Evolutionary conservation across 2,888 invertebrate species (phyloP), one percentile per base, ranked within the genome.

Genomic region (Drosophila gaucha): DNA sequence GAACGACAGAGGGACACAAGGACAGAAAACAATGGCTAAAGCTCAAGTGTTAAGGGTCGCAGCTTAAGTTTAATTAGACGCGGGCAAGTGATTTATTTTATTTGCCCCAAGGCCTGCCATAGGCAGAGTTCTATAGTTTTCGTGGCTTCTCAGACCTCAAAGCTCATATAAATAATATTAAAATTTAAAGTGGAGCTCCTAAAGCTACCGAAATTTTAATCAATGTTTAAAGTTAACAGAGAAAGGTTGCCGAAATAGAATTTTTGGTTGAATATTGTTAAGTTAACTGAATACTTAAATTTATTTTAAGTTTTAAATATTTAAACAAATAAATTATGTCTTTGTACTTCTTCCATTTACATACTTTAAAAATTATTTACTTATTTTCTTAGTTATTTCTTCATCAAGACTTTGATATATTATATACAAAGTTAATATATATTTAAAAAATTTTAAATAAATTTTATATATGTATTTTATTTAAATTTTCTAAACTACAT

Each of bases 61-160:
- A 86, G 90, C 90, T 90, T 89, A 89, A 90, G 88, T 90, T 90
- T 90, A 90, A 90, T 90, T 90, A 90, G 90, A 83, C 90, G 86
- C 89, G 76, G 75, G 82, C 88, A 79, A 87, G 90, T 90, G 89
- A 90, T 90, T 90, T 90, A 90, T 90, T 80, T 88, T 80, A 80
- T 85, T 80, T 80, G 72, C 60, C 67, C 63, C 67, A 30, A 66
- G 51, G 58, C 59, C 59, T 30, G 24, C 33, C 66, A 18, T 12
- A 28, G 6, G n/a, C 35, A 24, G 26, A 54, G 36, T 33, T 36
- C n/a, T 41, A 54, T 58, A 62, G 51, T 55, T 38, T 57, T 71
- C 38, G 44, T 26, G 33, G 50, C 22, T 28, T 30, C 49, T 38
- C 43, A 39, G 44, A 22, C 18, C 16, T 8, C 60, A 18, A n/a